phyloP scores from a whole-genome alignment of 2,888 invertebrate genomes.

The Lepidochitona cinerea region DNA sequence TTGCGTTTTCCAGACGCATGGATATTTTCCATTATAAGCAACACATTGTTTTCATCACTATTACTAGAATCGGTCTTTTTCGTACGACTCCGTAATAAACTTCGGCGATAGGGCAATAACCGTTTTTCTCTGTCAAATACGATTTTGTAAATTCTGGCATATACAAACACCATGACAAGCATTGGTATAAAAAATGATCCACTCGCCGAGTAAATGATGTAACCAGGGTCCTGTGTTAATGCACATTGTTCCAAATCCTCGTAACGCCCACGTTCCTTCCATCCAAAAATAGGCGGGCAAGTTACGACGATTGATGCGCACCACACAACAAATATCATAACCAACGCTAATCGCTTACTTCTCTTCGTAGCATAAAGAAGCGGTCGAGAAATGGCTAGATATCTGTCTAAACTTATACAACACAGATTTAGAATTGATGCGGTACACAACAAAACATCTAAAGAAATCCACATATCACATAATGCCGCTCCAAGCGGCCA shows the following conservation, averaged over 20 bases:
- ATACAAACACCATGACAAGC: slow-evolving; percentile 64
- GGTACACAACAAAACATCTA: slow-evolving; percentile 65
- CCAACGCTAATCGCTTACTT: slow-evolving; percentile 44
- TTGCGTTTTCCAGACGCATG: neutral
- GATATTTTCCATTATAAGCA: neutral
- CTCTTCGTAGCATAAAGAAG: slow-evolving; percentile 57
- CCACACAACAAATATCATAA: slow-evolving; percentile 64
- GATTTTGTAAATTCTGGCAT: slow-evolving; percentile 61
- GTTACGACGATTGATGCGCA: slow-evolving; percentile 53
- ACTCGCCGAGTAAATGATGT: slow-evolving; percentile 59
- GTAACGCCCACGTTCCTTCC: slow-evolving; percentile 42
- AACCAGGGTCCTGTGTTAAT: slow-evolving; percentile 52
- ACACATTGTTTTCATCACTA: slow-evolving; percentile 1
- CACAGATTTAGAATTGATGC: slow-evolving; percentile 66
- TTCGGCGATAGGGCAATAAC: slow-evolving; percentile 20
- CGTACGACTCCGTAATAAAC: neutral
- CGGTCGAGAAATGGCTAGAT: slow-evolving; percentile 65
- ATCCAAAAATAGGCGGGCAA: slow-evolving; percentile 62
- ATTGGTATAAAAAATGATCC: slow-evolving; percentile 65
- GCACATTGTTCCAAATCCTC: slow-evolving; percentile 36
- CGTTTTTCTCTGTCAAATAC: slow-evolving; percentile 32
- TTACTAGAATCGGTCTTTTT: neutral
- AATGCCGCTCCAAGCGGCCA: slow-evolving; percentile 37
- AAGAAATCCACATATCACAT: slow-evolving; percentile 41
- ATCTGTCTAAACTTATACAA: slow-evolving; percentile 65